Evolutionary conservation across 2,888 invertebrate species (phyloP), one percentile per base, ranked within the genome.

Genomic region (Archaeoteleia sp.): DNA sequence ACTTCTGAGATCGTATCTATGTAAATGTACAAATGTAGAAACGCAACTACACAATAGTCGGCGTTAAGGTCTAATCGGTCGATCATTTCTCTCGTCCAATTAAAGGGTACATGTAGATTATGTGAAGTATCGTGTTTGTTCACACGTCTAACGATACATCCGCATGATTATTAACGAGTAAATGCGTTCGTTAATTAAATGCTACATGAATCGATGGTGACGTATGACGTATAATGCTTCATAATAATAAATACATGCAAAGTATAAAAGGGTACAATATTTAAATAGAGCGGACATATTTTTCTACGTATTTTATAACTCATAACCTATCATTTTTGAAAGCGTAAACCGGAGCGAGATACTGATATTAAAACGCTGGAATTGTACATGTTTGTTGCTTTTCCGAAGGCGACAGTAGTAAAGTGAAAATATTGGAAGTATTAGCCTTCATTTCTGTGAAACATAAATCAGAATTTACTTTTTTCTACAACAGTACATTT

Each of bases 11-110:
- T 67, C 60, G 55, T 43, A 27, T 71, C 53, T 68, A 60, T 73
- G 67, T 67, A 72, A 79, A 78, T 72, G 73, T 79, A 78, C 71
- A 79, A 78, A 78, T 74, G 75, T 78, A 78, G 75, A 79, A 78
- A 80, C 73, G 71, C 65, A 66, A 71, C 61, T 73, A 73, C 58
- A 71, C 61, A 55, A 48, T 45, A 35, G 43, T 74, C 46, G 49
- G 70, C 53, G 67, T 62, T 51, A 39, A 13, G 40, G 15, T 42
- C 25, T 25, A 51, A 20, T 67, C 32, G 42, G 48, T 51, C 32
- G 51, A 42, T 25, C 32, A 49, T 46, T 30, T 35, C 25, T 17
- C 34, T 5, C 17, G 13, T 48, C 32, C 40, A 42, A 61, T 65
- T 37, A 45, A 61, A 46, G 48, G 57, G n/a, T 58, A 49, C 63